Base-by-base conservation (phyloP, 1,140 invertebrate species). In the Theocolax elegans region DNA sequence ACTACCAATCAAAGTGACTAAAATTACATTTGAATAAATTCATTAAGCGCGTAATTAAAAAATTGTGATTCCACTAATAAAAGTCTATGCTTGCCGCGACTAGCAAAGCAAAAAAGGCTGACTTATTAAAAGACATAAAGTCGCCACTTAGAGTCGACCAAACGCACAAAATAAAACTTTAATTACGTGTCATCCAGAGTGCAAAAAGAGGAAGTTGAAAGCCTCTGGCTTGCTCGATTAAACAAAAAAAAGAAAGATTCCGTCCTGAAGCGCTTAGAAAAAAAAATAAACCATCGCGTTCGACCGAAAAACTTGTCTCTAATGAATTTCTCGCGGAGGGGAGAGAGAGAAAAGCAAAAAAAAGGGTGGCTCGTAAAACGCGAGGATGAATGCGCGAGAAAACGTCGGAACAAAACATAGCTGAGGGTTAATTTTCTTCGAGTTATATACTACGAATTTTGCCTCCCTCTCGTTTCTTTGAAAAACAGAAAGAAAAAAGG, bases 41-140 rank as follows among this genome's bases (percentile, higher is more conserved):
- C n/a, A n/a, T n/a, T n/a, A n/a, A n/a, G n/a, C n/a, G n/a, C n/a
- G n/a, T n/a, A n/a, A n/a, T n/a, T n/a, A n/a, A n/a, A n/a, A n/a
- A n/a, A n/a, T n/a, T n/a, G n/a, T n/a, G n/a, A n/a, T n/a, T n/a
- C n/a, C n/a, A n/a, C n/a, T n/a, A n/a, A n/a, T n/a, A n/a, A n/a
- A n/a, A n/a, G n/a, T n/a, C n/a, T n/a, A n/a, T n/a, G n/a, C n/a
- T n/a, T n/a, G n/a, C n/a, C n/a, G n/a, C n/a, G n/a, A n/a, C n/a
- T n/a, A n/a, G n/a, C n/a, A n/a, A n/a, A n/a, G n/a, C 17, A 40
- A 51, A 53, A 38, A 53, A 51, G 48, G 2, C 49, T 19, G 40
- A 54, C 17, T 60, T 67, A 58, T 58, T 67, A 60, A 60, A 60
- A 40, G 67, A 53, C 67, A 53, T 60, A 68, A 68, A 68, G 67